These are phyloP conservation scores for Dasyurus viverrinus DNA, from an alignment of 2,113 vertebrate genomes.

Conservation along the genomic window DNA sequence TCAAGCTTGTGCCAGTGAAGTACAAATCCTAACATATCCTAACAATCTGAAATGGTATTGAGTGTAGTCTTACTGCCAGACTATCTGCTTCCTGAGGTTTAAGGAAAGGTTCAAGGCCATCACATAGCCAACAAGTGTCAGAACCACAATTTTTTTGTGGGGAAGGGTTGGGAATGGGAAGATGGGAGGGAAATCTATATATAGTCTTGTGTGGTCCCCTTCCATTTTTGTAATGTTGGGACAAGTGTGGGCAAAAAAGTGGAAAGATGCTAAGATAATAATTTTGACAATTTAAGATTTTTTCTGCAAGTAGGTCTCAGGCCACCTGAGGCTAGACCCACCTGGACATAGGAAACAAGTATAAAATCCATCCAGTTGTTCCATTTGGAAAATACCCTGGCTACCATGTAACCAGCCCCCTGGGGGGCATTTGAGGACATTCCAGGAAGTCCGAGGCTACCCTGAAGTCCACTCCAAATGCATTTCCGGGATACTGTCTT, in stretches of 20 bases:
- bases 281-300: neutral
- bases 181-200: neutral
- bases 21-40: neutral
- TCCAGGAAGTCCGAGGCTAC: neutral
- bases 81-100: neutral
- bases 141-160: neutral
- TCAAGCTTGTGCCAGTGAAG: neutral
- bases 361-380: neutral
- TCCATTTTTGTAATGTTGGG: neutral
- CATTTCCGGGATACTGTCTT: conserved; percentile 51
- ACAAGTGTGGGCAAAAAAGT: neutral
- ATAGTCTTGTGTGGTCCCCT: neutral
- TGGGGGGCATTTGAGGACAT: neutral
- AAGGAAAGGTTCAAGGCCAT: neutral
- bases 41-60: neutral
- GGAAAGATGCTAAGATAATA: neutral
- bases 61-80: neutral
- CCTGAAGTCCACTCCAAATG: conserved; percentile 1
- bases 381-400: neutral
- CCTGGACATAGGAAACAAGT: neutral
- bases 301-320: neutral
- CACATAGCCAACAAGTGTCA: neutral
- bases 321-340: neutral
- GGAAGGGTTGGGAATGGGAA: no score
- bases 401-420: neutral